Base-by-base conservation (phyloP, 2,888 invertebrate genomes). In the Drosophila merina region DNA sequence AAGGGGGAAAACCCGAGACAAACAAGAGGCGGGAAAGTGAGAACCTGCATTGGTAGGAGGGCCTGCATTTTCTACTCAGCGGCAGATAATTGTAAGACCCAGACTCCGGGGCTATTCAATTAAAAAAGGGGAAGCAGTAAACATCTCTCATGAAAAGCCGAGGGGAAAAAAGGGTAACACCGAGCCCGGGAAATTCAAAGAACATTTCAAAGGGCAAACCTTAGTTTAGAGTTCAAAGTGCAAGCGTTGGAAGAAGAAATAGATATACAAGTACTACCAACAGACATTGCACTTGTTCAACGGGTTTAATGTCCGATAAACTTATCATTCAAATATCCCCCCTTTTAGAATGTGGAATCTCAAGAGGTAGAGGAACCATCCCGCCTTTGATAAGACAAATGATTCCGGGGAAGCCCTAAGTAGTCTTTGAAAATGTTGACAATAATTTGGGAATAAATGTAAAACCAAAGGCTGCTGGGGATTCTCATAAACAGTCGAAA, bases 251-350 rank as follows among this genome's bases (percentile, higher is more conserved):
- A n/a, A n/a, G 26, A 47, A 14, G 45, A 51, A 0, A 40, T 25
- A 54, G 20, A 40, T 9, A 7, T 10, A 20, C 14, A 14, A 14
- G 1, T 14, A 14, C 1, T 14, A 59, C 52, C 58, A 74, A 72
- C 57, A 54, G 63, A 57, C 74, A 49, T 55, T 54, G 71, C 76
- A 76, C 79, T 87, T 85, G 74, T 60, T 57, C 57, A 33, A 36
- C 14, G 57, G 67, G 82, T 79, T 85, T 72, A 82, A 82, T 72
- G 86, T n/a, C 76, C 82, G 82, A 82, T 82, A 82, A 77, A 47
- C 45, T 10, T 36, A 8, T 30, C n/a, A 73, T 47, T 44, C 12
- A 67, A 25, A 10, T 4, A 33, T 10, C 33, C n/a, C n/a, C 52
- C 9, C 57, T 12, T 40, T 57, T 54, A 36, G n/a, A 57, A 55